These are phyloP conservation scores for Epinotia demarniana DNA, from an alignment of 2,888 invertebrate genomes.

Conservation along the genomic window DNA sequence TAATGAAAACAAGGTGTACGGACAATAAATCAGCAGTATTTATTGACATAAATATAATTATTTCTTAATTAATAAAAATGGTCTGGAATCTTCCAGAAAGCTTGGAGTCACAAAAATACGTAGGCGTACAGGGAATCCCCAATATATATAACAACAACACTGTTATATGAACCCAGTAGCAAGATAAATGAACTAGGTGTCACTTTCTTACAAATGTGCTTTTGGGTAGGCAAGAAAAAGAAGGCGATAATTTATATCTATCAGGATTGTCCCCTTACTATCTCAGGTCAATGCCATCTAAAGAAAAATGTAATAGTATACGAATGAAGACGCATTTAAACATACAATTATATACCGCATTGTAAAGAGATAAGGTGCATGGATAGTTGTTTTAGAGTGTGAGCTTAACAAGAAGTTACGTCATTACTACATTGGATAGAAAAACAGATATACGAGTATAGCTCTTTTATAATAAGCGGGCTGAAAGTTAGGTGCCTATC, in stretches of 20 bases:
- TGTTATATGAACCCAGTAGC: neutral
- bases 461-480: constrained; percentile 2
- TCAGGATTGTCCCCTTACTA: constrained; percentile 13
- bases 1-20: too few species aligned
- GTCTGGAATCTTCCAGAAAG: neutral
- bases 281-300: constrained; percentile 17
- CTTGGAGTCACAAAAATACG: neutral
- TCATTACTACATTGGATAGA: neutral
- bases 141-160: neutral
- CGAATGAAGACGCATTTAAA: neutral
- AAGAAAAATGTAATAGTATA: neutral
- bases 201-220: neutral
- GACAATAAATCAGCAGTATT: too few species aligned
- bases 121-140: constrained; percentile 19
- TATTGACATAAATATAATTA: too few species aligned
- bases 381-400: neutral
- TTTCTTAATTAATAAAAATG: neutral
- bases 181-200: neutral
- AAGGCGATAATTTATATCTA: neutral
- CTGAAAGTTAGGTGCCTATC: constrained; percentile 1
- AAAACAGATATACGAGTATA: neutral
- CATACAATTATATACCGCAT: neutral
- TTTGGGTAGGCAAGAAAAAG: neutral
- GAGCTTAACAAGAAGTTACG: neutral
- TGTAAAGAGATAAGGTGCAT: neutral